Evolutionary conservation across 2,797 vertebrate species (phyloP), one percentile per base, ranked within the genome.

Genomic region (Diglossa cyanea): DNA sequence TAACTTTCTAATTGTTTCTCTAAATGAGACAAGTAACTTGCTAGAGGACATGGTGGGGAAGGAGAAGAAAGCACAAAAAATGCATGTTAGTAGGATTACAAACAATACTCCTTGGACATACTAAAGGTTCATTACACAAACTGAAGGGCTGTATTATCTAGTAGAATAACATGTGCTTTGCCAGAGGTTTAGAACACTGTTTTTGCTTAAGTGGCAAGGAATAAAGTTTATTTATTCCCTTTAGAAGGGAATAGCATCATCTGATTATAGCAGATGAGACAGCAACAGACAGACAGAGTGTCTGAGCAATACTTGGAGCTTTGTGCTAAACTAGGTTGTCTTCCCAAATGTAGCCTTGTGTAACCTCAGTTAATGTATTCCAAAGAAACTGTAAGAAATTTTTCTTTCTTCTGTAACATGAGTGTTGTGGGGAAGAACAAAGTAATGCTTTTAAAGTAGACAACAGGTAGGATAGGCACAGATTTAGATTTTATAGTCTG

Each of bases 151-250:
- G 30, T 91, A 45, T 48, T 91, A 67, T 68, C 57, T 77, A 74
- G 61, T 33, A 95, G 53, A 10, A 39, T 24, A 73, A 17, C 23
- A 33, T 17, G 28, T 62, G n/a, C 10, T 90, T 94, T 77, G 57
- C 21, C 62, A 88, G 66, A 74, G 58, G 30, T 90, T 71, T 61
- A 92, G 31, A 73, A 63, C 71, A 53, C 11, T 30, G 31, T 39
- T 84, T 77, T 91, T 79, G 10, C 50, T 65, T 57, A 30, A 80
- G 26, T 57, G 39, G 5, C n/a, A 31, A 2, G 2, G 30, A 77
- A 73, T 77, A 92, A 92, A 40, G 72, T 74, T 93, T 89, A 72
- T 81, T n/a, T n/a, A n/a, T n/a, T n/a, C n/a, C n/a, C n/a, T n/a
- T n/a, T 73, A 86, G 54, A 78, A 17, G 16, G 31, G 35, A 90